Conservation (phyloP, 2,888 invertebrate genomes). For the Apeira syringaria region DNA sequence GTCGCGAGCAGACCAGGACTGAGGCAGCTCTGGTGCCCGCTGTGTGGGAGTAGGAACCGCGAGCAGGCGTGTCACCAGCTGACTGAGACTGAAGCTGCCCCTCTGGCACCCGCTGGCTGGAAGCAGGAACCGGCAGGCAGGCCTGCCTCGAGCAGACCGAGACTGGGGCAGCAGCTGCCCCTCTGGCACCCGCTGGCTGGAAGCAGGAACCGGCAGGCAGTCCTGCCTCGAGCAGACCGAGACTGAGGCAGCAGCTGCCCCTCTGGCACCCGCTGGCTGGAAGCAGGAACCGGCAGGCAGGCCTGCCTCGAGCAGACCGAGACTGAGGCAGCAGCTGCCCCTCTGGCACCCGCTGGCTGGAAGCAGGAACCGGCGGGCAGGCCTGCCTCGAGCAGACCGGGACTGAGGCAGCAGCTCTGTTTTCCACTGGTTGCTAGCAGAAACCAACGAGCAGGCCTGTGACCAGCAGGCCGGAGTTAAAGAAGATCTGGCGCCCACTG, state of each 20-base stretch:
- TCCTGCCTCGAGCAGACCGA: too few species aligned
- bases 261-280: neutral
- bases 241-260: neutral
- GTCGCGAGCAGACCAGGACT: too few species aligned
- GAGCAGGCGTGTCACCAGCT: too few species aligned
- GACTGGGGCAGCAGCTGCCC: neutral
- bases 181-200: too few species aligned
- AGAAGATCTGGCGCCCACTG: neutral
- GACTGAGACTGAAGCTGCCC: too few species aligned
- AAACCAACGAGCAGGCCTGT: neutral
- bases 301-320: neutral
- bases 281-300: neutral
- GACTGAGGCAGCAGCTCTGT: too few species aligned
- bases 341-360: neutral
- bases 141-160: neutral
- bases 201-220: neutral
- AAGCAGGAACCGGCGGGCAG: too few species aligned
- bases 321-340: neutral
- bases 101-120: neutral
- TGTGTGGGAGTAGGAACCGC: neutral
- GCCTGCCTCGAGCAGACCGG: too few species aligned
- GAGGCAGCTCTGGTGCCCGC: too few species aligned
- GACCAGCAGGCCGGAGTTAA: neutral
- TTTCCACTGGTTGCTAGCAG: neutral
- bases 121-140: neutral